Evolutionary conservation across 2,888 invertebrate genomes (phyloP), one percentile per base, ranked within the genome.

Genomic region (Elmis aenea): DNA sequence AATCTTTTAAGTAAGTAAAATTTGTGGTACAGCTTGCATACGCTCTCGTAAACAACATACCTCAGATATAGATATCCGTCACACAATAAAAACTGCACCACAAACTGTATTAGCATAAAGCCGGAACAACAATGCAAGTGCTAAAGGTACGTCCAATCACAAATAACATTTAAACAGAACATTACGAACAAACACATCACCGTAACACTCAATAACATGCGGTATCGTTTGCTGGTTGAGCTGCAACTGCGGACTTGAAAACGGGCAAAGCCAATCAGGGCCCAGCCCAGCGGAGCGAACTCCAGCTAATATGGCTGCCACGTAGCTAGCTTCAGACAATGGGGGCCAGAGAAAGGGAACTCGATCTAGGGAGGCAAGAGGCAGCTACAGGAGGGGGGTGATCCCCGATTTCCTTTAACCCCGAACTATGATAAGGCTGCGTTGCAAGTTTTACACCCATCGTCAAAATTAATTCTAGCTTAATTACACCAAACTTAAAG

Each of bases 221-320:
- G 52, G 50, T 51, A 51, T 50, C 46, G 54, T 48, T 45, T 49
- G 56, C 47, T 51, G 49, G 54, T 55, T 58, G 50, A 58, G 55
- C 58, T 55, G 57, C 58, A 59, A 64, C 61, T 64, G 62, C 56
- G 60, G 61, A 59, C 58, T 63, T 48, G 62, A 62, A 65, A 61
- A 63, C 61, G 58, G 62, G 61, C 63, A 62, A 67, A 66, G 67
- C 68, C 67, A 67, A 68, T 68, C 67, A 67, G 67, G 62, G 62
- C 62, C 64, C 59, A 67, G 63, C 58, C 59, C 61, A 64, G 57
- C 63, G 62, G 62, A 65, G 64, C 64, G 61, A 61, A 61, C 63
- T 62, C 61, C 55, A 66, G 67, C 67, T 67, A 68, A 68, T 68
- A 68, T 68, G 68, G 68, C 68, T 64, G 68, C 67, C 66, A 64